These are phyloP conservation scores for Tetramorium simillimum DNA, from an alignment of 1,140 invertebrate genomes.

Conservation along the genomic window DNA sequence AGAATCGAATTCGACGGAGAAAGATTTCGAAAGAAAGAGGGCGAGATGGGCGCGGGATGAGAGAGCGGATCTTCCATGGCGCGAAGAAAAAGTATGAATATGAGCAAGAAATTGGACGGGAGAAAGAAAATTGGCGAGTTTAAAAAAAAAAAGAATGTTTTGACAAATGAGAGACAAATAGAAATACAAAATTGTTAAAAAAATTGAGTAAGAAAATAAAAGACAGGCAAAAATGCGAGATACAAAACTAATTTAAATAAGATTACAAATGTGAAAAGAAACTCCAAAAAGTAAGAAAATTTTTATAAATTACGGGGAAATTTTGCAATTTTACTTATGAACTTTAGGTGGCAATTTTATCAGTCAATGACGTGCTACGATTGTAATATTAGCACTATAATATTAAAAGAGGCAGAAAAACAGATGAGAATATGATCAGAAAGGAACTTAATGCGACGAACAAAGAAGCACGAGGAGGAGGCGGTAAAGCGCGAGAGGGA, in stretches of 20 bases:
- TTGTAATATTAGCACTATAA: neutral
- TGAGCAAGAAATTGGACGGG: neutral
- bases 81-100: constrained; percentile 12
- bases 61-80: neutral
- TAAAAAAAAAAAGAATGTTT: neutral
- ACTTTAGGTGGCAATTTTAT: neutral
- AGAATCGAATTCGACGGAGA: constrained; percentile 17
- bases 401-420: neutral
- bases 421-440: neutral
- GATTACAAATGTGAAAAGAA: neutral
- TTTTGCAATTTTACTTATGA: neutral
- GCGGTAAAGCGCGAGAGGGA: constrained; percentile 65
- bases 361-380: neutral
- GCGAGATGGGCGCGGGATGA: constrained; percentile 3
- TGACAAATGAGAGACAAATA: neutral
- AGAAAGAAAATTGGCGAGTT: neutral
- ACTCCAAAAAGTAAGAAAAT: neutral
- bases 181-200: neutral
- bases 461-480: constrained; percentile 53
- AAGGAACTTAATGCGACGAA: neutral
- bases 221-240: neutral
- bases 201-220: neutral
- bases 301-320: neutral
- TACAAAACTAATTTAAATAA: neutral
- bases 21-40: constrained; percentile 11